phyloP scores from a whole-genome alignment of 2,888 invertebrate species.

The Ligdia adustata region DNA sequence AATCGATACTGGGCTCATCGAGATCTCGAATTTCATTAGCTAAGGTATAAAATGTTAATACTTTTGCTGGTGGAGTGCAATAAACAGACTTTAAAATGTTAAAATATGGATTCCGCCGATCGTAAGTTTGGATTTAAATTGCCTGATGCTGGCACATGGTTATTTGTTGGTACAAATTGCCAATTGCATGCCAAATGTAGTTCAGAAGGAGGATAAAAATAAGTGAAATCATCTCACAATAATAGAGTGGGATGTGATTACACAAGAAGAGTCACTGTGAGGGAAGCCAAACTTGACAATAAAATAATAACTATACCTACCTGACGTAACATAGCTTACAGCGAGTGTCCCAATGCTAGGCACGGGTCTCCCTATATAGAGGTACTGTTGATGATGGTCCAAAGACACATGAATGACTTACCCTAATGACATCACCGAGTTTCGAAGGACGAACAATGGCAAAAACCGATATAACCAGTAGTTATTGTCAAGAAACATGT shows the following conservation, averaged over 20 bases:
- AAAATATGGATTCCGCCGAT: constrained; percentile 50
- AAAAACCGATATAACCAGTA: too few species aligned
- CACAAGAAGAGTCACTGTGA: too few species aligned
- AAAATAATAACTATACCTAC: too few species aligned
- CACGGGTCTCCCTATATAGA: too few species aligned
- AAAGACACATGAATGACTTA: too few species aligned
- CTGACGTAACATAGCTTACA: too few species aligned
- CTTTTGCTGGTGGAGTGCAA: constrained; percentile 44
- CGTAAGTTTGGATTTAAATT: constrained; percentile 51
- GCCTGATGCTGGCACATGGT: constrained; percentile 33
- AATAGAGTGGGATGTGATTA: background rate
- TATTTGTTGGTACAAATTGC: constrained; percentile 25
- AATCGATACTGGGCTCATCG: constrained; percentile 47
- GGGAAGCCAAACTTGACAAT: too few species aligned
- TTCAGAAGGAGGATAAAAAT: constrained; percentile 22
- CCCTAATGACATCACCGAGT: too few species aligned
- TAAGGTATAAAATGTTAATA: constrained; percentile 49
- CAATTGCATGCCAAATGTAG: constrained; percentile 16
- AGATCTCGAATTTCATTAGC: constrained; percentile 59
- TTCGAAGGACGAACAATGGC: too few species aligned
- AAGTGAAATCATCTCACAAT: constrained; percentile 4
- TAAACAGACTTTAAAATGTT: constrained; percentile 52
- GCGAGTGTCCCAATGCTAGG: too few species aligned
- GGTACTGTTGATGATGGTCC: too few species aligned
- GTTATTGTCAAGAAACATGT: too few species aligned